Base-by-base conservation (phyloP, 2,113 vertebrate species). In the Struthio camelus region DNA sequence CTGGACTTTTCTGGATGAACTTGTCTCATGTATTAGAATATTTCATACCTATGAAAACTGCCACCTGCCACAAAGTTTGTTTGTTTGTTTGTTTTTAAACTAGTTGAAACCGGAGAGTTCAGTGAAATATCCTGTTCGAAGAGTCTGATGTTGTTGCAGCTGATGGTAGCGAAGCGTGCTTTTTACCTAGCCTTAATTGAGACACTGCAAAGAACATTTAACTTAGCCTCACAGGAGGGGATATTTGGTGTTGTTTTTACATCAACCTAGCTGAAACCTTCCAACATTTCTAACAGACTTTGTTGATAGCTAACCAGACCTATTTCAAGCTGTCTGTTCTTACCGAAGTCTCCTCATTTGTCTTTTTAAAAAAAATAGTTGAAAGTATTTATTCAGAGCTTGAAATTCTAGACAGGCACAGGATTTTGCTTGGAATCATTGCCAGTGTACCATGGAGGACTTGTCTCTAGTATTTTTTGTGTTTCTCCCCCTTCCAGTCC, bases 381-480 rank as follows among this genome's bases (percentile, higher is more conserved):
- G 54, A 61, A 97, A 92, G 58, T 80, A 78, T 94, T 96, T 93
- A 72, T 82, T 90, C 93, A 95, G 89, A 81, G 42, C 64, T 89
- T 96, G 54, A 90, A 95, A 95, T 89, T 94, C 78, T 79, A 89
- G 91, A 73, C 89, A 91, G 76, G 79, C 66, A 54, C 56, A 80
- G 72, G 95, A 95, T 85, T 93, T 53, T 90, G 44, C 56, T 93
- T 72, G 71, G 87, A 96, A 95, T 88, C 97, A 92, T 72, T 83
- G 58, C 67, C 79, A 87, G 46, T 32, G 59, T 89, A 96, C 51
- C 80, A 73, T 56, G 36, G 46, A 92, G 15, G 30, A 50, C 77
- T 97, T 85, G 90, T 89, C 76, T 94, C 24, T 69, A 84, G 70
- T 40, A n/a, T 91, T 97, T 90, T 94, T 92, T 87, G 40, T 93